Conservation (phyloP, 2,888 invertebrate genomes). For the Salpingus planirostris region DNA sequence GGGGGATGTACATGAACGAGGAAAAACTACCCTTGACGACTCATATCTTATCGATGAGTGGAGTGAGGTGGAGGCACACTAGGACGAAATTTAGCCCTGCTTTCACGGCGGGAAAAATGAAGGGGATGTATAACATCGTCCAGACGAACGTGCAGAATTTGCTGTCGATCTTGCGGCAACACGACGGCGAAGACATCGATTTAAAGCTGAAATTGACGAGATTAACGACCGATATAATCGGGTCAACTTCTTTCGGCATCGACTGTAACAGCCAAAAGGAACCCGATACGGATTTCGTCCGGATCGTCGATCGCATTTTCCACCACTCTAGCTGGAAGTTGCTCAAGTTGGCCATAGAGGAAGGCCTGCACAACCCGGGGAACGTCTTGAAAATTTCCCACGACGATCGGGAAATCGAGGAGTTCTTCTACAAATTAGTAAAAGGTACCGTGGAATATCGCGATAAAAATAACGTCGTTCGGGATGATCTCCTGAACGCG, state of each 20-base stretch:
- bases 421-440: constrained; percentile 4
- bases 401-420: background rate
- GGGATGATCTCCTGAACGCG: constrained; percentile 6
- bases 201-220: constrained; percentile 5
- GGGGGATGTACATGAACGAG: constrained; percentile 5
- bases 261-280: constrained; percentile 6
- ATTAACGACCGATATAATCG: constrained; percentile 7
- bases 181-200: constrained; percentile 1
- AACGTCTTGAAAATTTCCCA: constrained; percentile 4
- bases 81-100: constrained; percentile 5
- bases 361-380: constrained; percentile 8
- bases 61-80: constrained; percentile 4
- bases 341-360: constrained; percentile 3
- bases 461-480: constrained; percentile 2
- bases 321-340: constrained; percentile 2
- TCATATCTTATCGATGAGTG: constrained; percentile 8
- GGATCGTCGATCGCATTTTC: constrained; percentile 4
- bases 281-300: constrained; percentile 3
- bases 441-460: constrained; percentile 4
- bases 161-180: background rate
- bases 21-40: constrained; percentile 3
- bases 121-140: constrained; percentile 8
- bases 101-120: constrained; percentile 8
- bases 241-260: constrained; percentile 5
- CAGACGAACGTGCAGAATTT: constrained; percentile 4